These are phyloP conservation scores for Drosophila anomalata DNA, from an alignment of 2,888 invertebrate genomes.

Conservation along the genomic window DNA sequence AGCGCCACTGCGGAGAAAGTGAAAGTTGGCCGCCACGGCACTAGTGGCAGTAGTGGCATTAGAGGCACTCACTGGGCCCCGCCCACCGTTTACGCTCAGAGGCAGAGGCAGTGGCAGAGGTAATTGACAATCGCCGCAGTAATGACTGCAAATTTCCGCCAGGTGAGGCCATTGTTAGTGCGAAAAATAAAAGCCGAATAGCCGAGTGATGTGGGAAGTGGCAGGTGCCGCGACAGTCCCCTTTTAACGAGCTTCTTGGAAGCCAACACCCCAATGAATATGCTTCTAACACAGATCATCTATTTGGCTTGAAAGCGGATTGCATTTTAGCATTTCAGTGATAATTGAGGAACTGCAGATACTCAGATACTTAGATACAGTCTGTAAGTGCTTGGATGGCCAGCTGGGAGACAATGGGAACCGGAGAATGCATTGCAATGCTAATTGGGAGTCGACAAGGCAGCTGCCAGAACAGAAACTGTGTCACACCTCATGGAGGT, in stretches of 20 bases:
- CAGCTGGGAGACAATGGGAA: slow-evolving; percentile 7
- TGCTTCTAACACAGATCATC: neutral
- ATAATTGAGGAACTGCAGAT: slow-evolving; percentile 53
- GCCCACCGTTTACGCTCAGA: slow-evolving; percentile 36
- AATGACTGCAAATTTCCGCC: slow-evolving; percentile 42
- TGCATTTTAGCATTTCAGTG: slow-evolving; percentile 39
- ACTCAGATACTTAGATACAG: slow-evolving; percentile 6
- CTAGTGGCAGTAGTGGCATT: slow-evolving; percentile 25
- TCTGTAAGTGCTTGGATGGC: neutral
- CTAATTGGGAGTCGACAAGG: slow-evolving; percentile 36
- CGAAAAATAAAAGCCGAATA: neutral
- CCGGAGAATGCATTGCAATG: slow-evolving; percentile 18
- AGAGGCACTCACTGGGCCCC: slow-evolving; percentile 15
- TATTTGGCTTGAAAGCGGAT: neutral
- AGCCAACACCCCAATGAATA: slow-evolving; percentile 5
- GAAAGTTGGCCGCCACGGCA: slow-evolving; percentile 36
- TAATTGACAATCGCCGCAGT: slow-evolving; percentile 31
- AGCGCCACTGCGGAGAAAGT: slow-evolving; percentile 40
- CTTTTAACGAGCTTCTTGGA: slow-evolving; percentile 14
- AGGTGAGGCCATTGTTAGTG: slow-evolving; percentile 24
- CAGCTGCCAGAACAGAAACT: slow-evolving; percentile 22
- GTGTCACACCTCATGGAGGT: slow-evolving; percentile 41
- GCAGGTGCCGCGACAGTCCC: slow-evolving; percentile 12
- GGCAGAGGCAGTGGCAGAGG: neutral
- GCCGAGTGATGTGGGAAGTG: slow-evolving; percentile 1